A percentile compares a stretch with the other conserved stretches of the same genome.
Evolutionary conservation across 2,113 vertebrate genomes (phyloP).

Genomic region (Gobius niger): DNA sequence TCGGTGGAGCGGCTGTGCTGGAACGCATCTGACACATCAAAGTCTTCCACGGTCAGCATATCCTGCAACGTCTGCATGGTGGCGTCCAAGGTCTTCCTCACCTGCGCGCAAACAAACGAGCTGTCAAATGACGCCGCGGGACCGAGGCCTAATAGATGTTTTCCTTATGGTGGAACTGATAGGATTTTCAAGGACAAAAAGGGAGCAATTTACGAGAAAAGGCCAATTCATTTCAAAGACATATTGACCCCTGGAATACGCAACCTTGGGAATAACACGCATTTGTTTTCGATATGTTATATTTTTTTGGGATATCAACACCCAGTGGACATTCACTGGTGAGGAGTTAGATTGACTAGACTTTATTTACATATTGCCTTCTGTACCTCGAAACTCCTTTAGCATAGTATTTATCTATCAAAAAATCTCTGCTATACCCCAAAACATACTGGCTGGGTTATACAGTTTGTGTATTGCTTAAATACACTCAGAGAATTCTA

Average conservation of each 20-base stretch:
- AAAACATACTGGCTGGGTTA: no score
- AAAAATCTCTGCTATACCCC: no score
- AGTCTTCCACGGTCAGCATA: conserved; percentile 98
- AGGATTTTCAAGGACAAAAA: conserved; percentile 25
- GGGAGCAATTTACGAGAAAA: conserved; percentile 17
- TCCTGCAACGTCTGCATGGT: conserved; percentile 98
- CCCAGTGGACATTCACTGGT: no score
- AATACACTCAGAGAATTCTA: no score
- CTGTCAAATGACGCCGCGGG: conserved; percentile 22
- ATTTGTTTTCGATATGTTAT: not conserved
- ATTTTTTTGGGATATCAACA: no score
- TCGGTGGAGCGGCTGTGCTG: conserved; percentile 97
- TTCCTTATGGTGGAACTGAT: conserved; percentile 1
- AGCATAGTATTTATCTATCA: no score
- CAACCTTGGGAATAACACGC: conserved; percentile 28
- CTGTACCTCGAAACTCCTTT: no score
- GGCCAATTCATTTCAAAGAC: conserved; percentile 28
- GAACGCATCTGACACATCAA: conserved; percentile 97
- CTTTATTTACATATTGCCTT: no score
- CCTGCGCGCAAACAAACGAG: conserved; percentile 68
- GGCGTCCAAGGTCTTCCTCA: conserved; percentile 96
- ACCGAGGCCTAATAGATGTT: not conserved
- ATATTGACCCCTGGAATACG: conserved; percentile 26
- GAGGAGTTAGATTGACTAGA: no score
- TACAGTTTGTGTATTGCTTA: no score